phyloP scores from a whole-genome alignment of 1,140 invertebrate genomes.

The Pseudomyrmex dendroicus region DNA sequence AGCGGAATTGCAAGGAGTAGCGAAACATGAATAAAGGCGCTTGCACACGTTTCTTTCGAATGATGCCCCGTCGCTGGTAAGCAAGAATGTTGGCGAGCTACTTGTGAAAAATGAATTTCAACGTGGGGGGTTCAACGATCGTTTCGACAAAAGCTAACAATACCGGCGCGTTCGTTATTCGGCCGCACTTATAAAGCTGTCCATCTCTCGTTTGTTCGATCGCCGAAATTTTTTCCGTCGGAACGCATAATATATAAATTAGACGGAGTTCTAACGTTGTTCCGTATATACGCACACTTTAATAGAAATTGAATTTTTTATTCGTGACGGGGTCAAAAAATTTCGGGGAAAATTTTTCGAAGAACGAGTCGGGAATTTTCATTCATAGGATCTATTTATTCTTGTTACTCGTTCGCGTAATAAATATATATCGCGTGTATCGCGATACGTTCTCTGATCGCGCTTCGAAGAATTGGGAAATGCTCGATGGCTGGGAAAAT shows the following conservation, averaged over 20 bases:
- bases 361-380: too few relatives aligned
- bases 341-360: background rate
- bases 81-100: constrained; percentile 11
- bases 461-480: background rate
- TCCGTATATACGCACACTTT: too few relatives aligned
- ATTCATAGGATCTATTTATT: too few relatives aligned
- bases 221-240: background rate
- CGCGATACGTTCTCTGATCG: background rate
- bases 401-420: background rate
- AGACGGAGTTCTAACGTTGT: too few relatives aligned
- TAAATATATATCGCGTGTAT: background rate
- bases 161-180: constrained; percentile 22
- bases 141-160: constrained; percentile 41
- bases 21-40: constrained; percentile 37
- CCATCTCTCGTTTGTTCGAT: background rate
- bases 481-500: background rate
- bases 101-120: constrained; percentile 53
- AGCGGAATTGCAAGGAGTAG: constrained; percentile 13
- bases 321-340: background rate
- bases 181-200: background rate
- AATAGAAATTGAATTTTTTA: background rate
- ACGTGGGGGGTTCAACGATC: constrained; percentile 1
- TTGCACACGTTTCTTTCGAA: constrained; percentile 16
- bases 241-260: background rate
- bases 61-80: background rate